These are phyloP conservation scores for Nyctibius bracteatus DNA, from an alignment of 2,113 vertebrate genomes.

Conservation along the genomic window DNA sequence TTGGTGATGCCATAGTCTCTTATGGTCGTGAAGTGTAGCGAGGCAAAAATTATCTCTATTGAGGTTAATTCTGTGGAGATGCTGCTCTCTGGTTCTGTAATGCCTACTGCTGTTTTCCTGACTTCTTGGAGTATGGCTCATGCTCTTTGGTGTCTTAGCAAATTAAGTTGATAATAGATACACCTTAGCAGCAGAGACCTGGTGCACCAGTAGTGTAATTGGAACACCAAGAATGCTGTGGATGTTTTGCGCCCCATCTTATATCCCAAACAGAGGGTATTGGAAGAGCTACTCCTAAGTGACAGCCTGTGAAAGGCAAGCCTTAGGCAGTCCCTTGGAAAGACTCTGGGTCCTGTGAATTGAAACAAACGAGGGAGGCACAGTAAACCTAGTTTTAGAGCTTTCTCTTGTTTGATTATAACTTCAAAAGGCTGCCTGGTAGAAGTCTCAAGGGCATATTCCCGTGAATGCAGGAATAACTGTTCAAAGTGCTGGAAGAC, in stretches of 20 bases:
- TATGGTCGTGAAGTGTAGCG: accelerated
- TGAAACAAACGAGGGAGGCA: background rate
- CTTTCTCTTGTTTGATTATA: background rate
- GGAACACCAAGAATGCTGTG: background rate
- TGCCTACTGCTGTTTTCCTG: background rate
- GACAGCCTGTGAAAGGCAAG: background rate
- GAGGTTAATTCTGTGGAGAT: background rate
- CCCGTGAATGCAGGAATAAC: background rate
- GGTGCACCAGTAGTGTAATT: background rate
- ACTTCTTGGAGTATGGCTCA: background rate
- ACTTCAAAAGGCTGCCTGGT: background rate
- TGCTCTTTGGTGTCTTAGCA: background rate
- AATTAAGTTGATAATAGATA: background rate
- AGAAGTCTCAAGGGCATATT: background rate
- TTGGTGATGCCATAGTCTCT: background rate
- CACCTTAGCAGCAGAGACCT: background rate
- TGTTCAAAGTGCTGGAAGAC: background rate
- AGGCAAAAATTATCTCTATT: background rate
- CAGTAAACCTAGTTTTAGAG: background rate
- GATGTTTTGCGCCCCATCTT: background rate
- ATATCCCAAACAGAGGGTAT: background rate
- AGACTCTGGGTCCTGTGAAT: background rate
- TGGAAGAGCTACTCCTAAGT: background rate
- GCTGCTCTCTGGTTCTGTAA: background rate
- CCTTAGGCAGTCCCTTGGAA: background rate